Percentiles rank a stretch among this genome's conserved stretches.
These are phyloP conservation scores for Phocoena phocoena DNA, from an alignment of 2,113 vertebrate species.

Conservation along the genomic window DNA sequence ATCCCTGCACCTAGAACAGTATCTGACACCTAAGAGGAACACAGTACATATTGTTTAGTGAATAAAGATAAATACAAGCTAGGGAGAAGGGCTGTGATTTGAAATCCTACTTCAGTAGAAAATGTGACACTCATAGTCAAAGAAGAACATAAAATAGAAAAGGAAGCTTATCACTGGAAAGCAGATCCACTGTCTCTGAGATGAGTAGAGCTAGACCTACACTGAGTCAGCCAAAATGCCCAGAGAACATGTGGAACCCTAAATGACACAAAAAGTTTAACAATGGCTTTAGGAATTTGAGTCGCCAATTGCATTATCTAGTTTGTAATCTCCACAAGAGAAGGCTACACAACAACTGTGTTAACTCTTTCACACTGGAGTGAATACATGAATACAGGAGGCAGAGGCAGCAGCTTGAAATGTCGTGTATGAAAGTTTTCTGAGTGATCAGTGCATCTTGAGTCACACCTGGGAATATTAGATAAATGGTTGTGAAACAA, in stretches of 20 bases:
- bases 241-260: not conserved
- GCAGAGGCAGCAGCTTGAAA: not conserved
- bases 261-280: not conserved
- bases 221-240: accelerated
- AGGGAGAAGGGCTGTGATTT: not conserved
- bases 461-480: not conserved
- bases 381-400: not conserved
- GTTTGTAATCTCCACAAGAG: not conserved
- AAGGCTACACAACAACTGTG: not conserved
- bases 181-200: not conserved
- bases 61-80: not conserved
- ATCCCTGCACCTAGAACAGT: not conserved
- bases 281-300: not conserved
- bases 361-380: not conserved
- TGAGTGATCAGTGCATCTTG: not conserved
- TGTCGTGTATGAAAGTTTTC: not conserved
- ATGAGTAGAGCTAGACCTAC: accelerated
- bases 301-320: not conserved
- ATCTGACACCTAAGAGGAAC: not conserved
- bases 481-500: not conserved
- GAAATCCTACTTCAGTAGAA: not conserved
- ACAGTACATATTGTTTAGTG: not conserved
- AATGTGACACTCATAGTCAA: not conserved
- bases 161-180: not conserved
- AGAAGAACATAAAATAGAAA: not conserved